Evolutionary conservation across 2,113 vertebrate species (phyloP), one percentile per base, ranked within the genome.

Genomic region (Rhadina sibilatrix): DNA sequence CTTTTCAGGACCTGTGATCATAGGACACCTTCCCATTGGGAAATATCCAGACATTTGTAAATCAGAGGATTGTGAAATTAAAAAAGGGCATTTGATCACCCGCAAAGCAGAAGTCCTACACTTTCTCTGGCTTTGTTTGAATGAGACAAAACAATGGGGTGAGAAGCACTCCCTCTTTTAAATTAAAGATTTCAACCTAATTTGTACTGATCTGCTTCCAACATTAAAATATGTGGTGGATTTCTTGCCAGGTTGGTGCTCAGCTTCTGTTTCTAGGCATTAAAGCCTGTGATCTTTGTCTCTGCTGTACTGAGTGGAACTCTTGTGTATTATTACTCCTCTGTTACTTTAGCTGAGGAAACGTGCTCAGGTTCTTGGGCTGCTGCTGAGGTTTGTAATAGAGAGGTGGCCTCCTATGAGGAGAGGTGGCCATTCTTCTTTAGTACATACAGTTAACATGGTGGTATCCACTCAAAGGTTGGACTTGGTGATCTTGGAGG

Each of bases 391-490:
- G 11, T 61, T 76, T 79, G 38, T 15, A 50, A n/a, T 18, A 57
- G 27, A 74, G 61, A 35, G n/a, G n/a, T n/a, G n/a, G n/a, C n/a
- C 24, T 5, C 50, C 42, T 47, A 13, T 7, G 42, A 47, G 37
- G 15, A 76, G 31, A 69, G 19, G 52, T 24, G 37, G 14, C 4
- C 20, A 49, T 23, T 38, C 15, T 37, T 38, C 33, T 81, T 70
- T 46, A 54, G n/a, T 9, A 19, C 30, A 4, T 9, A 3, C 4
- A 22, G 12, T 2, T 53, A 21, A 2, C n/a, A 47, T 2, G 30
- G 38, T 60, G 20, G 9, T 8, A 18, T 40, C 47, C 69, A 38
- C 13, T n/a, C 53, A 35, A 40, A 35, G 11, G 2, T 11, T 68
- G 20, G 24, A 22, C 16, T 25, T 31, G 30, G 18, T 82, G 24